Evolutionary conservation across 2,113 vertebrate genomes (phyloP), one percentile per base, ranked within the genome.

Genomic region (Ophiodon elongatus): DNA sequence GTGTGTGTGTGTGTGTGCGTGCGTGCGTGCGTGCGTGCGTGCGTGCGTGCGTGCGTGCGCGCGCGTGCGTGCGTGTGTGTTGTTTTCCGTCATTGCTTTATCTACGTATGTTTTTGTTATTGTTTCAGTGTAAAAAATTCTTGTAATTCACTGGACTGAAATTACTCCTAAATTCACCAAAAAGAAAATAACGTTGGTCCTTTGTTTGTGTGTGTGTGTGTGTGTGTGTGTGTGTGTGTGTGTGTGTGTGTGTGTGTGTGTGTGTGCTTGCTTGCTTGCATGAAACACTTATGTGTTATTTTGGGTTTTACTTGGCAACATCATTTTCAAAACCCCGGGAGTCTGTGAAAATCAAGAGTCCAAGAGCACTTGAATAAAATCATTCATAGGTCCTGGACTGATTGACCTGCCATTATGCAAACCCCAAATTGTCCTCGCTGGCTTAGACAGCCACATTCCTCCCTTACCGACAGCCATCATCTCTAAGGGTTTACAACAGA

Each of bases 171-270:
- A 52, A 52, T 23, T n/a, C 50, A 52, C 21, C 50, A 52, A 47
- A 47, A 47, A 47, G 45, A 17, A 45, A 45, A 47, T 47, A 19
- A 4, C 19, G 19, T 47, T 47, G 4, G 15, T 17, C 17, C 15
- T 65, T 25, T 78, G 23, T 66, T 11, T 33, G 50, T 35, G 59
- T 76, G 39, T 33, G 19, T 82, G 31, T 57, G 98, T 99, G 14
- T 35, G 59, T 76, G 52, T 56, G 23, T 83, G 35, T 54, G 98
- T 99, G 14, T 27, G 86, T 80, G 9, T 76, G 52, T 50, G 6
- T 79, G 35, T 76, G 45, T 80, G 19, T 81, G 31, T 79, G 52
- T 69, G 6, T 71, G 52, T 52, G 10, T 79, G 35, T 75, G 31
- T 80, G 43, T 64, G 21, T 37, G 45, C 59, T 60, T 33, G 27